Conservation (phyloP, 2,888 invertebrate species). For the Papilio elwesi region DNA sequence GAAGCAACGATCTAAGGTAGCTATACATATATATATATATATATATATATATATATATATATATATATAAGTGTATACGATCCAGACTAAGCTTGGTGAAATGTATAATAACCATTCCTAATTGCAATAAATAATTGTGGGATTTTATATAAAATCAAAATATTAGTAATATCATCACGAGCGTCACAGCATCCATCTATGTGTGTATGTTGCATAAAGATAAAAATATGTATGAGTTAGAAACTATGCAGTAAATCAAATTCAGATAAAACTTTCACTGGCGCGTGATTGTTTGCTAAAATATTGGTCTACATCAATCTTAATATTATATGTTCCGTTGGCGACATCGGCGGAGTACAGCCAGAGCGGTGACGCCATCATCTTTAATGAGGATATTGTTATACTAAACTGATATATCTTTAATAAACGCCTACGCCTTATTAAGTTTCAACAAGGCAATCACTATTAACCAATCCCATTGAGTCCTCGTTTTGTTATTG, state of each 20-base stretch:
- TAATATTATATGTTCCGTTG: conserved; percentile 9
- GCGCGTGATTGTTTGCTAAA: conserved; percentile 25
- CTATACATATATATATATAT: no score
- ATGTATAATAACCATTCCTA: no score
- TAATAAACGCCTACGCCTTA: neutral
- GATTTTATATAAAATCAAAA: neutral
- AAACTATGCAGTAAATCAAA: conserved; percentile 6
- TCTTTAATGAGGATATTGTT: neutral
- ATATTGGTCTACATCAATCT: conserved; percentile 30
- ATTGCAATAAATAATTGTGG: neutral
- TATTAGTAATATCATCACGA: neutral
- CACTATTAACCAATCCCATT: no score
- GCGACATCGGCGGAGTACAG: conserved; percentile 13
- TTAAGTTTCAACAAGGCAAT: neutral
- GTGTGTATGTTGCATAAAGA: neutral
- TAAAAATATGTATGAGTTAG: conserved; percentile 3
- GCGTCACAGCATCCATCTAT: neutral
- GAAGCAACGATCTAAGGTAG: no score
- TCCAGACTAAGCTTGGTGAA: no score
- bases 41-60: no score
- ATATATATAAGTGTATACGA: no score
- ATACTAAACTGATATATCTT: neutral
- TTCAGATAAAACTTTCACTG: conserved; percentile 23
- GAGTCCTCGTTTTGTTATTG: no score
- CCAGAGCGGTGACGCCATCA: conserved; percentile 17